Base-by-base conservation (phyloP, 2,888 invertebrate genomes). In the Drosophila nr. perissopoda region DNA sequence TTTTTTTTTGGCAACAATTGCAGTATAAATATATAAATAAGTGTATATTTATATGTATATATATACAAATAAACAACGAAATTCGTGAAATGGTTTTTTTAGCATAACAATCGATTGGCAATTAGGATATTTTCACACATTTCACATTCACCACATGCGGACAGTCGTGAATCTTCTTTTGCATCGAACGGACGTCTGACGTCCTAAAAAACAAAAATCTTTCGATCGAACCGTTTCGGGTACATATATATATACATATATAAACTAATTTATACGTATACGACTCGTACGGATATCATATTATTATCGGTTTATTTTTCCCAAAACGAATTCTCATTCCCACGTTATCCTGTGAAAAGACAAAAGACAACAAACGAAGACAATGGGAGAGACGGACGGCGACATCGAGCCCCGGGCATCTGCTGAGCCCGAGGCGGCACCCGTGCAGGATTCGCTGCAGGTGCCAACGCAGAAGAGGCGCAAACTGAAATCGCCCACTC, bases 161-260 rank as follows among this genome's bases (percentile, higher is more conserved):
- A 91, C 91, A 93, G 93, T 93, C 92, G 91, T 91, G 92, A 91
- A 90, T 92, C 83, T 91, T 91, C 92, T 91, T 91, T 92, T 91
- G 90, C 87, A 91, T 89, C 92, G 92, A 92, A 90, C 92, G 92
- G 93, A 91, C 92, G 92, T 89, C 82, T 90, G 78, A 87, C 90
- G 89, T 84, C 82, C 87, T 77, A 76, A 72, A 79, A 52, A 34
- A 16, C 25, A 68, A 67, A 78, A 74, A 60, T 74, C 57, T 82
- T 71, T 86, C 80, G 80, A 88, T 85, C 91, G 91, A 90, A 88
- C 83, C 84, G 88, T 85, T 82, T 68, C 83, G 87, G 79, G 76
- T 77, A 56, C 56, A 78, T 72, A 71, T 70, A 87, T 72, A 45
- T 61, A 79, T 64, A 74, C 74, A 73, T 67, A 76, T 53, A 73